Evolutionary conservation across 2,888 invertebrate species (phyloP), one percentile per base, ranked within the genome.

Genomic region (Xiphydria camelus): DNA sequence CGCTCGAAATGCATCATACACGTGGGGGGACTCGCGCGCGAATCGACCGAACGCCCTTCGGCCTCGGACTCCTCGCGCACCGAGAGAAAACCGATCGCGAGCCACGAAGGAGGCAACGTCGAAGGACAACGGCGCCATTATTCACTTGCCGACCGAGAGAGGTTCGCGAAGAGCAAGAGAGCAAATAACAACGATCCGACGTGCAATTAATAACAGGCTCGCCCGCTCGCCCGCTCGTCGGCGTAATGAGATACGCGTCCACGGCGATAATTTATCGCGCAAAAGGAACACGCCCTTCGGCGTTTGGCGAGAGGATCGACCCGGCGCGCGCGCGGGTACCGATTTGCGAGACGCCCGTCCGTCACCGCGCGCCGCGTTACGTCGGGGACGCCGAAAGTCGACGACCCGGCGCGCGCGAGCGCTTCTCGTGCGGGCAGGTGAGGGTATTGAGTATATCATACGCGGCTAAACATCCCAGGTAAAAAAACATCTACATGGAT

Each of bases 251-350:
- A 56, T 55, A 53, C 51, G 49, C 47, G 49, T 47, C 41, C 45
- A 47, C n/a, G 14, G 51, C 48, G 51, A 60, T 61, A 60, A 60
- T 61, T 61, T 60, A 60, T 61, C 54, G 35, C 49, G 51, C 53
- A 60, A 61, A 60, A 58, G 61, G 61, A 46, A 56, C 61, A 48
- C n/a, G n/a, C 56, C 59, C 61, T 51, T 47, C 23, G 61, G 61
- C 58, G 44, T 26, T 37, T 38, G 51, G 55, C 51, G 51, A 61
- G 47, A 41, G 53, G 44, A 45, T 19, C 17, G 12, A 10, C 26
- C 26, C 10, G 4, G 6, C 7, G 18, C 14, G 12, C 15, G 3
- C 26, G 6, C 18, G 20, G 19, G 14, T 2, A 20, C 21, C n/a
- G 4, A 10, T 22, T 2, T 4, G 19, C n/a, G n/a, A n/a, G n/a